Percentiles rank a stretch among this genome's conserved stretches.
Conservation (phyloP, 1,140 invertebrate species). For the Euwallacea similis region DNA sequence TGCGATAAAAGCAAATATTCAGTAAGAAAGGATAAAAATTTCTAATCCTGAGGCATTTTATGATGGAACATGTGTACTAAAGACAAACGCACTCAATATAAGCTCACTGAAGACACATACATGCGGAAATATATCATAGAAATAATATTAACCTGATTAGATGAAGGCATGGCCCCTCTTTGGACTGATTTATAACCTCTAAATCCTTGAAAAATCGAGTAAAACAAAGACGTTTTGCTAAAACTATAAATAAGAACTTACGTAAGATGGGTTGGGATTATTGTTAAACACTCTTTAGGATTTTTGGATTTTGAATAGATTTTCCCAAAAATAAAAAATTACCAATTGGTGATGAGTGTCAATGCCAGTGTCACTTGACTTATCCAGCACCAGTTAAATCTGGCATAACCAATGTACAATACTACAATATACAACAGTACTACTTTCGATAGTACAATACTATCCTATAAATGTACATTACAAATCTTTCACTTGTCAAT, state of each 20-base stretch:
- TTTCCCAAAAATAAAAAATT: conserved; percentile 35
- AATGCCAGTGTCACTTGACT: conserved; percentile 13
- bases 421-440: too few species aligned
- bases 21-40: too few species aligned
- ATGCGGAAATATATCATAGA: background rate
- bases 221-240: conserved; percentile 8
- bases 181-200: conserved; percentile 15
- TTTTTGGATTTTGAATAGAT: conserved; percentile 18
- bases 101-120: background rate
- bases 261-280: conserved; percentile 14
- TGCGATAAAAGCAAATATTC: too few species aligned
- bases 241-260: conserved; percentile 28
- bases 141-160: conserved; percentile 9
- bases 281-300: conserved; percentile 7
- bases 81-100: too few species aligned
- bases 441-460: too few species aligned
- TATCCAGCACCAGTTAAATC: background rate
- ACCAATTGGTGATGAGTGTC: conserved; percentile 18
- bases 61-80: too few species aligned
- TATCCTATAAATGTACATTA: too few species aligned
- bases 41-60: too few species aligned
- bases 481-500: too few species aligned
- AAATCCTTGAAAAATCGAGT: conserved; percentile 2
- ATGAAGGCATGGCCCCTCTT: conserved; percentile 12
- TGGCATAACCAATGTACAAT: too few species aligned